Percentiles rank a stretch among this genome's conserved stretches.
phyloP scores from a whole-genome alignment of 2,797 vertebrate species.

The Danio albolineatus region DNA sequence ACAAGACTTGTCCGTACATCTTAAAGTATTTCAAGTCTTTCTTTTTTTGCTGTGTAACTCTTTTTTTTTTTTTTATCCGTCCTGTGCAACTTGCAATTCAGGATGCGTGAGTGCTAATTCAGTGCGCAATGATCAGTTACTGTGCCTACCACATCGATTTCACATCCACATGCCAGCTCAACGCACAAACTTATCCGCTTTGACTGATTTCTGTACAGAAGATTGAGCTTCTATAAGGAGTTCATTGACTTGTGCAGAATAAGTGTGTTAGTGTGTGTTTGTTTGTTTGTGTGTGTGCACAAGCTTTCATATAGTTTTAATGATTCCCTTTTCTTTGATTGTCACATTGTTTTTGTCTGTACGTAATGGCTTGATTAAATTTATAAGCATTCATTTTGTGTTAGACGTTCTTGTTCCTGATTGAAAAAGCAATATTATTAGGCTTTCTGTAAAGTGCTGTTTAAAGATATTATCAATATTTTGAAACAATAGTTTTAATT shows the following conservation, averaged over 20 bases:
- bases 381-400: too few species aligned
- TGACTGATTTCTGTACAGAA: constrained; percentile 10
- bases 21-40: background rate
- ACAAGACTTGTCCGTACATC: background rate
- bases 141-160: constrained; percentile 24
- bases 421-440: too few species aligned
- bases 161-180: constrained; percentile 28
- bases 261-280: background rate
- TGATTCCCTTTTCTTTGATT: too few species aligned
- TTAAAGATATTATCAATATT: too few species aligned
- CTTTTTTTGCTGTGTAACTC: background rate
- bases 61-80: background rate
- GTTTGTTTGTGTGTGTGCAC: too few species aligned
- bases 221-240: constrained; percentile 28
- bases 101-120: background rate
- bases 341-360: too few species aligned
- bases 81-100: background rate
- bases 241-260: constrained; percentile 19
- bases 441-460: too few species aligned
- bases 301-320: too few species aligned
- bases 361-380: too few species aligned
- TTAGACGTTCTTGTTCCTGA: too few species aligned
- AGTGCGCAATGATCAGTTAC: constrained; percentile 24
- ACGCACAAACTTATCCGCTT: constrained; percentile 22
- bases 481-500: too few species aligned